Percentiles rank a stretch among this genome's conserved stretches.
Conservation (phyloP, 2,888 invertebrate genomes). For the Entomobrya proxima region DNA sequence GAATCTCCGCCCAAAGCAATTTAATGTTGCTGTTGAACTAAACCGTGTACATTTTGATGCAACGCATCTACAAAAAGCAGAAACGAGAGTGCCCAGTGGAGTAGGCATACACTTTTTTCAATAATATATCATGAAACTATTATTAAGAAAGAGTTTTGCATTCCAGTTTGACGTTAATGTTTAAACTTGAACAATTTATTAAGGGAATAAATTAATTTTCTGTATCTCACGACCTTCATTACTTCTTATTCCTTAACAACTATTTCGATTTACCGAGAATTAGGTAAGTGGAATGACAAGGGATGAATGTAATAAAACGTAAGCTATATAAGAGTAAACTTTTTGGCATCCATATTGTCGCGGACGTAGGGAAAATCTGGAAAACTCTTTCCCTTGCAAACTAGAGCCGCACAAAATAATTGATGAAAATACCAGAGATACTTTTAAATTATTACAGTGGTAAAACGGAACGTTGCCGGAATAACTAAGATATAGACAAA, state of each 20-base stretch:
- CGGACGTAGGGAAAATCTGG: conserved; percentile 31
- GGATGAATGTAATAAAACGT: neutral
- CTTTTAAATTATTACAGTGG: conserved; percentile 27
- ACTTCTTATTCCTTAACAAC: conserved; percentile 17
- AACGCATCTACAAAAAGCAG: too few species aligned
- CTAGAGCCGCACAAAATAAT: conserved; percentile 18
- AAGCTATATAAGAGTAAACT: neutral
- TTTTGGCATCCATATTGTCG: neutral
- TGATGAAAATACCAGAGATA: conserved; percentile 44
- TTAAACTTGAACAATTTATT: conserved; percentile 26
- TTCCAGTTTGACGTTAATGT: conserved; percentile 24
- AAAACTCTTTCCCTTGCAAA: conserved; percentile 2
- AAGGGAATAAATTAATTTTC: conserved; percentile 30
- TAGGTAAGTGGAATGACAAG: neutral
- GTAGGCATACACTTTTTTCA: neutral
- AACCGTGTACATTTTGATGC: too few species aligned
- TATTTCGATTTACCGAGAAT: neutral
- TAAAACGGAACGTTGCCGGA: conserved; percentile 5
- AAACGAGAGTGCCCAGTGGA: neutral
- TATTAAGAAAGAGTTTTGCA: neutral
- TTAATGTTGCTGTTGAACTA: too few species aligned
- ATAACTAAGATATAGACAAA: too few species aligned
- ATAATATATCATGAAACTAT: conserved; percentile 21
- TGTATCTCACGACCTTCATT: conserved; percentile 5
- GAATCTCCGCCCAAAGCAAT: too few species aligned